Evolutionary conservation across 2,113 vertebrate genomes (phyloP).

Genomic region (Columbina picui): DNA sequence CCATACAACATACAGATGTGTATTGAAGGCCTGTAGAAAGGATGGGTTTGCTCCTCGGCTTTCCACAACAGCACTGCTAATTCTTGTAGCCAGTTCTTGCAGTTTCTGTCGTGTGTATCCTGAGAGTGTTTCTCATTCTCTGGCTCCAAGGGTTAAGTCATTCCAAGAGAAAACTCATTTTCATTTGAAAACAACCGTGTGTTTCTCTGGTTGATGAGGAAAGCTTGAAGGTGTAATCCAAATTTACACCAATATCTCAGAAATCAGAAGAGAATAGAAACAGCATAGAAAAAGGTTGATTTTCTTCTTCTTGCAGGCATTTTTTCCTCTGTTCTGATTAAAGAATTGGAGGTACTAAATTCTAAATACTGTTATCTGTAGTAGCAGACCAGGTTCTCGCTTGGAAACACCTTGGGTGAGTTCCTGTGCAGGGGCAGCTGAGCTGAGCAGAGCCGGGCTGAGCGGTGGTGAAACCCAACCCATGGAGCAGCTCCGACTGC

Average conservation of each 20-base stretch:
- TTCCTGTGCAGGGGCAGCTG: neutral
- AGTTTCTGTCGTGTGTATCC: neutral
- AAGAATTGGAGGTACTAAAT: neutral
- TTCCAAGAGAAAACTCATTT: neutral
- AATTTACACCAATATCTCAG: neutral
- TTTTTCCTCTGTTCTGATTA: neutral
- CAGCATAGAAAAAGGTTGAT: neutral
- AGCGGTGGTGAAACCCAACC: neutral
- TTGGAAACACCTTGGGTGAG: neutral
- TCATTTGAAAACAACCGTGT: neutral
- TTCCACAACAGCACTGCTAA: neutral
- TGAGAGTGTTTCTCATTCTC: neutral
- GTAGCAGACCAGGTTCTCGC: neutral
- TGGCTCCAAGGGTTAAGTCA: neutral
- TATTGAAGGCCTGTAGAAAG: neutral
- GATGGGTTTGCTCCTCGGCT: neutral
- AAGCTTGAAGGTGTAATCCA: neutral
- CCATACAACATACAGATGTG: neutral
- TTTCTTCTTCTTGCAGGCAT: neutral
- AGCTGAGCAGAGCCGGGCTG: neutral
- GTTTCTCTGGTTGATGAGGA: neutral
- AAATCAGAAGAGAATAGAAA: neutral
- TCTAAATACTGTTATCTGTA: rapidly evolving
- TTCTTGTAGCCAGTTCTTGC: neutral
- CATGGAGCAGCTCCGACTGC: neutral